Conservation (phyloP, 2,888 invertebrate species). For the Didymodactylos carnosus region DNA sequence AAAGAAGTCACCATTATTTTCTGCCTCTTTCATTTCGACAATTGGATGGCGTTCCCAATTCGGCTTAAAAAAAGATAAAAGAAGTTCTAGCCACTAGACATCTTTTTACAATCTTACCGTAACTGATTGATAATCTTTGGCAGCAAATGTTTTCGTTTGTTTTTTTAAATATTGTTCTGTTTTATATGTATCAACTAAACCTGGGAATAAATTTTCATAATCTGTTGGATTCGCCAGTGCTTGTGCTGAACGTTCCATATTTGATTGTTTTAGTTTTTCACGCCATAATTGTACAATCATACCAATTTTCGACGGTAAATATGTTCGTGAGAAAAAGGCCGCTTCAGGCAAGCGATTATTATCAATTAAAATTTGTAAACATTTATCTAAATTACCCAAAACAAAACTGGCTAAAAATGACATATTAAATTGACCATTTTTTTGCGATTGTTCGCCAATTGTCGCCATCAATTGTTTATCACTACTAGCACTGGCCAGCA, state of each 20-base stretch:
- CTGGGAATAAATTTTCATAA: slow-evolving; percentile 89
- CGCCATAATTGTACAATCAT: slow-evolving; percentile 70
- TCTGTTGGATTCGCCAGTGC: slow-evolving; percentile 80
- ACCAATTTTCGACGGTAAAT: slow-evolving; percentile 66
- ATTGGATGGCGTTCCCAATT: slow-evolving; percentile 47
- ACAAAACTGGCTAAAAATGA: slow-evolving; percentile 75
- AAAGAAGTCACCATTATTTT: slow-evolving; percentile 39
- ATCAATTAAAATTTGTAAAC: slow-evolving; percentile 65
- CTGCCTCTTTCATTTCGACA: slow-evolving; percentile 49
- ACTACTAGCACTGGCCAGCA: slow-evolving; percentile 37
- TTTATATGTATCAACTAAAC: slow-evolving; percentile 37
- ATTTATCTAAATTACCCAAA: slow-evolving; percentile 57
- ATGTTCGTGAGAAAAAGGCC: slow-evolving; percentile 91
- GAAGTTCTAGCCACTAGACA: neutral
- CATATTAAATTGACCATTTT: slow-evolving; percentile 62
- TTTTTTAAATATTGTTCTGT: slow-evolving; percentile 14
- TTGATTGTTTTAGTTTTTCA: slow-evolving; percentile 52
- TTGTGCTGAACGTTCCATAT: slow-evolving; percentile 65
- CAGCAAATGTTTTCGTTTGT: slow-evolving; percentile 39
- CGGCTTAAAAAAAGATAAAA: slow-evolving; percentile 23
- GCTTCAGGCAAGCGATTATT: slow-evolving; percentile 82
- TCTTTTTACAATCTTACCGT: slow-evolving; percentile 28
- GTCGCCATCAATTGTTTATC: slow-evolving; percentile 58
- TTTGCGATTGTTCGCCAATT: slow-evolving; percentile 51
- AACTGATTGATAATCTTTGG: slow-evolving; percentile 40